Evolutionary conservation across 2,113 vertebrate species (phyloP).

Genomic region (Willisornis vidua): DNA sequence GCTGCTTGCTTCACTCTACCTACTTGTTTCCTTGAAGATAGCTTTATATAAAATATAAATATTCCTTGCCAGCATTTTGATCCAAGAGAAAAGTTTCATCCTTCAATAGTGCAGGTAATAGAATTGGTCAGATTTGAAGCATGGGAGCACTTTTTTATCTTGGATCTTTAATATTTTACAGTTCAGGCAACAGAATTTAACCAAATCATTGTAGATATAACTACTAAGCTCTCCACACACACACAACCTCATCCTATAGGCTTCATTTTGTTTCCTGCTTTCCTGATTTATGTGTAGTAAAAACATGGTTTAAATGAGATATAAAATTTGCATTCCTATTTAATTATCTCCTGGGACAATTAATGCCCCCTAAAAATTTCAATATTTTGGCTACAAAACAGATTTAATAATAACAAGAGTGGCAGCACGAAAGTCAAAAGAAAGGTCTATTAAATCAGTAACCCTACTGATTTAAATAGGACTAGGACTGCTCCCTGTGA

Average conservation of each 20-base stretch:
- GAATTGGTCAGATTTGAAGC: constrained; percentile 78
- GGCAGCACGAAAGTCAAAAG: constrained; percentile 2
- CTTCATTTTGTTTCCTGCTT: constrained; percentile 41
- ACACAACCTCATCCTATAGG: not conserved
- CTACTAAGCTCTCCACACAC: constrained; percentile 39
- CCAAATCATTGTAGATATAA: constrained; percentile 68
- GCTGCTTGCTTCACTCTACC: constrained; percentile 46
- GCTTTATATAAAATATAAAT: constrained; percentile 52
- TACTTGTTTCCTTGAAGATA: constrained; percentile 49
- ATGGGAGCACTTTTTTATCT: constrained; percentile 74
- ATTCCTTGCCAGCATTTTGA: constrained; percentile 68
- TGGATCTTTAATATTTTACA: constrained; percentile 80
- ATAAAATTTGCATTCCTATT: not conserved
- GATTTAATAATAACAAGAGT: constrained; percentile 35
- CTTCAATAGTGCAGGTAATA: constrained; percentile 82
- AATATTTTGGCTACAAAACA: constrained; percentile 30
- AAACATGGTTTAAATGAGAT: not conserved
- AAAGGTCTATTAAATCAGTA: constrained; percentile 60
- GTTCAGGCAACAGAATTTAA: constrained; percentile 74
- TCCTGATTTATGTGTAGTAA: not conserved
- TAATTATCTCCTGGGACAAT: constrained; percentile 31
- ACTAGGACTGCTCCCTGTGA: constrained; percentile 29
- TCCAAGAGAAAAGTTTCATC: constrained; percentile 77
- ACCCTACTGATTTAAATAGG: constrained; percentile 54
- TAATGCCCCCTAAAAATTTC: not conserved